phyloP scores from a whole-genome alignment of 1,140 invertebrate species.

The Tetranychus urticae region DNA sequence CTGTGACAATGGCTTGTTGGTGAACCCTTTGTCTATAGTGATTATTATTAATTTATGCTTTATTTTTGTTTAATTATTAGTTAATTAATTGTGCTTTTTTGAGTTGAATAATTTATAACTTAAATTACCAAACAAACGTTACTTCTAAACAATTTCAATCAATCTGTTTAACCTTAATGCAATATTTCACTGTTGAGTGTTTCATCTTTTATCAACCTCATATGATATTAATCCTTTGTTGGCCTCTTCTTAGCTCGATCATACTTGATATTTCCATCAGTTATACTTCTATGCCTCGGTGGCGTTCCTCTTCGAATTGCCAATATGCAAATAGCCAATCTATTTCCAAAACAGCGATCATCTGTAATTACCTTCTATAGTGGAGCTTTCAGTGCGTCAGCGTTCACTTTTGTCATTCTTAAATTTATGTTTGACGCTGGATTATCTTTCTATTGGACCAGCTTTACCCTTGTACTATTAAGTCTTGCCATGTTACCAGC shows the following conservation, averaged over 20 bases:
- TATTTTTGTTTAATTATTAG: no score
- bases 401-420: constrained; percentile 13
- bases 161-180: no score
- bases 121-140: no score
- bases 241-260: background rate
- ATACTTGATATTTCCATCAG: constrained; percentile 11
- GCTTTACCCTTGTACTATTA: constrained; percentile 8
- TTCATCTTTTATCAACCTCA: background rate
- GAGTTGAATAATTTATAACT: no score
- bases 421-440: constrained; percentile 13
- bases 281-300: constrained; percentile 12
- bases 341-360: constrained; percentile 12
- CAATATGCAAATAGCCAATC: constrained; percentile 14
- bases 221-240: background rate
- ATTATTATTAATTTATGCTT: no score
- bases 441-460: constrained; percentile 9
- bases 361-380: constrained; percentile 14
- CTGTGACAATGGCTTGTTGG: no score
- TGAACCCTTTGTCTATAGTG: no score
- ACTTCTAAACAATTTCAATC: no score
- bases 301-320: constrained; percentile 14
- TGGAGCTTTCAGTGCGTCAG: constrained; percentile 14
- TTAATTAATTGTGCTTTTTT: no score
- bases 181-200: background rate
- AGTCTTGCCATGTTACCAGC: constrained; percentile 12